These are phyloP conservation scores for Myotis yumanensis DNA, from an alignment of 2,113 vertebrate genomes.

Conservation along the genomic window DNA sequence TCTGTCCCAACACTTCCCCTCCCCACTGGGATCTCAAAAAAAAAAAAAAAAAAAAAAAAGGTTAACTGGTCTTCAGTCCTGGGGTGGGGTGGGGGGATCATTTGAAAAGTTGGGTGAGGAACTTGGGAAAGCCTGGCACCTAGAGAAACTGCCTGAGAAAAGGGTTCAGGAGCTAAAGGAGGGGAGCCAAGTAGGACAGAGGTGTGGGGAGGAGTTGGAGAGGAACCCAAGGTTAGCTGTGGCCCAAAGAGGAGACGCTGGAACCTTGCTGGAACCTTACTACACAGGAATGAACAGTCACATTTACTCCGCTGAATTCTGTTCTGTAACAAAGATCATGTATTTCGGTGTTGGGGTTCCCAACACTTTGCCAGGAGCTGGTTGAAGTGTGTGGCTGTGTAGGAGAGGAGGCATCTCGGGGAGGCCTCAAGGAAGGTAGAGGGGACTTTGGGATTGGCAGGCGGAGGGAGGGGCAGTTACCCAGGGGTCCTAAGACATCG, in stretches of 20 bases:
- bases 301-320: too few relatives aligned
- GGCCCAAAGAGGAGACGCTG: neutral
- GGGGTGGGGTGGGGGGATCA: neutral
- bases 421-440: neutral
- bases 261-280: neutral
- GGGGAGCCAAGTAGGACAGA: neutral
- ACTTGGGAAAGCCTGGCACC: neutral
- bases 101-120: neutral
- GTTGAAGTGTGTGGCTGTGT: neutral
- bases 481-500: neutral
- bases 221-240: neutral
- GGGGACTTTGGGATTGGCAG: neutral
- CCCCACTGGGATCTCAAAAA: neutral
- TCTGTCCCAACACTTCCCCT: conserved; percentile 5
- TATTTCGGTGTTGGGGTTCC: too few relatives aligned
- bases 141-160: neutral
- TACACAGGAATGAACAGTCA: too few relatives aligned
- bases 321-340: too few relatives aligned
- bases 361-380: too few relatives aligned
- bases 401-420: neutral
- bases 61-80: neutral
- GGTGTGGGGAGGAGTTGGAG: neutral
- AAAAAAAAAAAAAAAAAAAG: neutral
- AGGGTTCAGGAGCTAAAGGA: neutral
- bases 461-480: neutral